Evolutionary conservation across 1,140 invertebrate species (phyloP).

Genomic region (Argopecten irradians): DNA sequence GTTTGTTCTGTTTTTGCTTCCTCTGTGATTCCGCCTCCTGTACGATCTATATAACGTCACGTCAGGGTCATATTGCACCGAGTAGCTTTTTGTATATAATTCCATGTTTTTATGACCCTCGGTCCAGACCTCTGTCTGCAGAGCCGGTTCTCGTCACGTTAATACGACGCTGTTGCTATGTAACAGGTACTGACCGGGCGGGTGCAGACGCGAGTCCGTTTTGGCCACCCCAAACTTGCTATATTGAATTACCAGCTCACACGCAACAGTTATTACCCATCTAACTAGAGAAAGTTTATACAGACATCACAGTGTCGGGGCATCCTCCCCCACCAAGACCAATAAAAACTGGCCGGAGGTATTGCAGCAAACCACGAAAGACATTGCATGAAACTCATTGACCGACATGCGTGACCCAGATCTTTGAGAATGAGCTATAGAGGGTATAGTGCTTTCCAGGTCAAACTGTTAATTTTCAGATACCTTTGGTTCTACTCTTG

Average conservation of each 20-base stretch:
- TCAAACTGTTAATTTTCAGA: too few relatives aligned
- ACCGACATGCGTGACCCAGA: background rate
- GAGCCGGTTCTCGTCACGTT: background rate
- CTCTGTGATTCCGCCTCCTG: background rate
- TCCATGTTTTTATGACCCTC: constrained; percentile 6
- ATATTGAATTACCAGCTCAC: background rate
- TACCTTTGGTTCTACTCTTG: too few relatives aligned
- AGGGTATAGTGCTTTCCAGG: too few relatives aligned
- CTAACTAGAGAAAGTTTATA: background rate
- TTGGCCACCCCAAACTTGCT: background rate
- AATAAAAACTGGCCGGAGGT: background rate
- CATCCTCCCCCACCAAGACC: constrained; percentile 9
- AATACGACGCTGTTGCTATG: background rate
- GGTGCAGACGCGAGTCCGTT: background rate
- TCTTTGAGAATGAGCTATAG: background rate
- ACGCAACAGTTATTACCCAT: background rate
- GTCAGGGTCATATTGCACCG: background rate
- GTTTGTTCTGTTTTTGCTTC: background rate
- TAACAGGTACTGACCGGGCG: background rate
- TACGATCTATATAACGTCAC: background rate
- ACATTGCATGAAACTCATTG: background rate
- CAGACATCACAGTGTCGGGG: background rate
- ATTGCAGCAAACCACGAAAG: background rate
- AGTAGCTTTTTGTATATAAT: background rate
- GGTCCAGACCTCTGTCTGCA: background rate